Evolutionary conservation across 2,888 invertebrate species (phyloP).

Genomic region (Tupiocoris notatus): DNA sequence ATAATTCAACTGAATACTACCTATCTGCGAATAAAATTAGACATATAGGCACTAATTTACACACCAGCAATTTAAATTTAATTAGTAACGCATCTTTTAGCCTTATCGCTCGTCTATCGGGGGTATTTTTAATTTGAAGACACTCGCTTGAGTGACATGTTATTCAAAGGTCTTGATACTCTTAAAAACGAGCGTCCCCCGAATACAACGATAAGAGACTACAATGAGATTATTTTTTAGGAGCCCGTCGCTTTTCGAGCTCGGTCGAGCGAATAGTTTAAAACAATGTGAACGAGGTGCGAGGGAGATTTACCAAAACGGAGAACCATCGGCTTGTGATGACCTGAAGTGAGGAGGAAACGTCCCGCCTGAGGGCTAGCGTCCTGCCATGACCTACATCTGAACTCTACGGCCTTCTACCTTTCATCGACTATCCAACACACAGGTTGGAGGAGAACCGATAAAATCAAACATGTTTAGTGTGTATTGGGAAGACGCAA

Average conservation of each 20-base stretch:
- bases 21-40: too few species aligned
- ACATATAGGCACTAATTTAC: too few species aligned
- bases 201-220: not conserved
- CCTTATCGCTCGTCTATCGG: too few species aligned
- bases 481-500: too few species aligned
- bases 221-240: not conserved
- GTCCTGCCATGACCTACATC: not conserved
- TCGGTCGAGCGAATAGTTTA: not conserved
- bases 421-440: not conserved
- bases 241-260: not conserved
- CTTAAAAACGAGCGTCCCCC: too few species aligned
- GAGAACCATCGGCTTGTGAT: not conserved
- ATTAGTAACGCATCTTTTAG: too few species aligned
- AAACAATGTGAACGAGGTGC: not conserved
- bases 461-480: not conserved
- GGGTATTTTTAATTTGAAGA: too few species aligned
- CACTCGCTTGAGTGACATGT: too few species aligned
- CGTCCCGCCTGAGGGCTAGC: not conserved
- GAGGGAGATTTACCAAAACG: not conserved
- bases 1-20: too few species aligned
- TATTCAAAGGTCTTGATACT: too few species aligned
- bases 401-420: not conserved
- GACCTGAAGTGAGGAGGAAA: not conserved
- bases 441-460: not conserved
- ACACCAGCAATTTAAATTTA: too few species aligned